Conservation (phyloP, 1,140 invertebrate species). For the Drosophila pseudoananassae region DNA sequence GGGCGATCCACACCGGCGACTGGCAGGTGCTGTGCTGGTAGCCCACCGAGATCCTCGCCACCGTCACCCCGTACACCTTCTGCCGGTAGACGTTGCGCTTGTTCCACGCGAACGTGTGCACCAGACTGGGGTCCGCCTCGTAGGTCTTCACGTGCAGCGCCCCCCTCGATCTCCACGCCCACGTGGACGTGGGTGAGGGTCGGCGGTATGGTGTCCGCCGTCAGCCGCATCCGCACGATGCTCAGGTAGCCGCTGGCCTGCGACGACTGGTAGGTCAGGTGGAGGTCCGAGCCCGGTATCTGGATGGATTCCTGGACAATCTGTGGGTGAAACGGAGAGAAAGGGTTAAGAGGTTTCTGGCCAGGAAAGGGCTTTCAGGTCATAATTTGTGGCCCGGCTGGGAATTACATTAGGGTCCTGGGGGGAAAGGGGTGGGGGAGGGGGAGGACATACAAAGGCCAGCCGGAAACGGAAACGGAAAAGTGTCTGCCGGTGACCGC, state of each 20-base stretch:
- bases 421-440: background rate
- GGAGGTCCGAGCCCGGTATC: slow-evolving; percentile 95
- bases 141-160: slow-evolving; percentile 95
- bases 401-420: too few relatives aligned
- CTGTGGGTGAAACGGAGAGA: slow-evolving; percentile 84
- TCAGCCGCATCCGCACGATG: slow-evolving; percentile 95
- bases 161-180: slow-evolving; percentile 96
- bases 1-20: slow-evolving; percentile 96
- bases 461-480: background rate
- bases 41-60: slow-evolving; percentile 94
- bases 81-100: slow-evolving; percentile 98
- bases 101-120: slow-evolving; percentile 98
- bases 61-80: slow-evolving; percentile 95
- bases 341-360: background rate
- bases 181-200: slow-evolving; percentile 94
- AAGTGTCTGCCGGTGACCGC: slow-evolving; percentile 37
- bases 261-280: slow-evolving; percentile 96
- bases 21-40: slow-evolving; percentile 96
- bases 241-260: slow-evolving; percentile 96
- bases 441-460: background rate
- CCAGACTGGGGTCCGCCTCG: slow-evolving; percentile 97
- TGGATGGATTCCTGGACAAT: slow-evolving; percentile 97
- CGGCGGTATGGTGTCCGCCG: slow-evolving; percentile 90
- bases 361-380: background rate
- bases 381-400: background rate